phyloP scores from a whole-genome alignment of 1,140 invertebrate species.

The Caerostris darwini region DNA sequence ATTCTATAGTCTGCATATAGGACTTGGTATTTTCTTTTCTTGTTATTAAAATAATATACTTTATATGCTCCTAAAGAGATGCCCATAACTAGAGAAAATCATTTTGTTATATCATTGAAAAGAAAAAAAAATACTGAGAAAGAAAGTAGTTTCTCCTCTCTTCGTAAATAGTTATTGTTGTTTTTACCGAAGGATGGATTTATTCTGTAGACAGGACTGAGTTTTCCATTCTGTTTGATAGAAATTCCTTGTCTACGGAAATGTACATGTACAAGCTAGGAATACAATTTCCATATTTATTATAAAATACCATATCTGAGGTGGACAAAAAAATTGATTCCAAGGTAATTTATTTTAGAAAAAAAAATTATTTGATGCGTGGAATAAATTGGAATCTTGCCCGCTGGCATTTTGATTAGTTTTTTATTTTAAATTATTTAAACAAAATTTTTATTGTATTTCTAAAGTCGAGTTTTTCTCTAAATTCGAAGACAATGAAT shows the following conservation, averaged over 20 bases:
- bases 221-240: not conserved
- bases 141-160: not conserved
- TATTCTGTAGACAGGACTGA: not conserved
- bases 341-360: constrained; percentile 38
- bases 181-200: not conserved
- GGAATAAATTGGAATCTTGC: constrained; percentile 27
- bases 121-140: not conserved
- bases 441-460: not conserved
- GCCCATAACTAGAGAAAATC: not conserved
- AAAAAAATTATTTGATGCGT: constrained; percentile 2
- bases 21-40: too few species aligned
- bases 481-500: not conserved
- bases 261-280: not conserved
- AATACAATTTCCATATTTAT: constrained; percentile 47
- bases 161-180: not conserved
- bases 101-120: constrained; percentile 28
- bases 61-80: not conserved
- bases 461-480: not conserved
- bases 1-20: too few species aligned
- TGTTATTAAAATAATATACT: too few species aligned
- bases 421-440: not conserved
- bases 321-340: constrained; percentile 26
- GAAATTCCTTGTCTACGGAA: not conserved
- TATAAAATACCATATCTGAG: constrained; percentile 19
- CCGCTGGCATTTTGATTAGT: too few species aligned